Conservation (phyloP, 2,888 invertebrate genomes). For the Conops quadrifasciatus region DNA sequence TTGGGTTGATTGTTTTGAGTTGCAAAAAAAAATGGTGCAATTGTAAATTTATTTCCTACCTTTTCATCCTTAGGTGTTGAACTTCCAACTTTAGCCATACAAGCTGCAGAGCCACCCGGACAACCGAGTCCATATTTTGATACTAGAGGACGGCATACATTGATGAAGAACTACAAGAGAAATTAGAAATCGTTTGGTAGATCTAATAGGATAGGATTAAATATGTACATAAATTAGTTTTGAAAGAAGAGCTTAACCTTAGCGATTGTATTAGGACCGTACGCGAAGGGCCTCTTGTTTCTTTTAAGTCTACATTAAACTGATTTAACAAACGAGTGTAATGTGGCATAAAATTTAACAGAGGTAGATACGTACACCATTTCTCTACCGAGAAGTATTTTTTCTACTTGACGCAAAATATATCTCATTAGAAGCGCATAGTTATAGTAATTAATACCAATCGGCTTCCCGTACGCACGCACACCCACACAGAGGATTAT, state of each 20-base stretch:
- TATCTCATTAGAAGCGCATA: not conserved
- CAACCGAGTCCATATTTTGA: constrained; percentile 63
- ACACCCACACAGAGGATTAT: not conserved
- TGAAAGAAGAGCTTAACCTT: no score
- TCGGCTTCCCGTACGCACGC: not conserved
- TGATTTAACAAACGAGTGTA: no score
- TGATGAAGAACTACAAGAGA: constrained; percentile 58
- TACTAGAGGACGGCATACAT: constrained; percentile 65
- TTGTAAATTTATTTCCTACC: constrained; percentile 51
- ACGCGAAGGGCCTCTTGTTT: no score
- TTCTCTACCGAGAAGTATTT: not conserved
- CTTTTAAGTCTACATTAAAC: no score
- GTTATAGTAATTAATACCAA: not conserved
- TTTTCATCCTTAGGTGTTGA: constrained; percentile 61
- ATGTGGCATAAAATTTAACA: not conserved
- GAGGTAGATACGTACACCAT: not conserved
- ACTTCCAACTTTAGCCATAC: constrained; percentile 57
- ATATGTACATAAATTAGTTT: no score
- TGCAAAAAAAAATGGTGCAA: not conserved
- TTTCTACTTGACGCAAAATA: not conserved
- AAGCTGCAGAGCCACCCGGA: constrained; percentile 62
- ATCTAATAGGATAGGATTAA: constrained; percentile 28
- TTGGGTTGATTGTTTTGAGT: not conserved
- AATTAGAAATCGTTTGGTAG: no score
- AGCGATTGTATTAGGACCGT: no score